Conservation (phyloP, 1,140 invertebrate genomes). For the Zelostemma sp. region DNA sequence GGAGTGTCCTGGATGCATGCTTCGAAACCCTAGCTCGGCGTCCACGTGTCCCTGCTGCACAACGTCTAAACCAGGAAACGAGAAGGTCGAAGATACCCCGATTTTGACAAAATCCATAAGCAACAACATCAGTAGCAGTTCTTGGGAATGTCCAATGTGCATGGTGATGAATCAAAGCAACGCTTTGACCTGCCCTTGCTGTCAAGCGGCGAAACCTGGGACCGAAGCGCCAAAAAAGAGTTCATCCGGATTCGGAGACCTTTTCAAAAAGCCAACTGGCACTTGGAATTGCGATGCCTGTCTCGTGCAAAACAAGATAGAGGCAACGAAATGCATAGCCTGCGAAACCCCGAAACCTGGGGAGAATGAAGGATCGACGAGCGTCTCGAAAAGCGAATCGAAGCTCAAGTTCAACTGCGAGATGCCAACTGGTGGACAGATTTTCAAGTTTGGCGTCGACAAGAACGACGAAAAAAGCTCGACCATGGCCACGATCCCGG, state of each 20-base stretch:
- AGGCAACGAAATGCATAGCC: slow-evolving; percentile 71
- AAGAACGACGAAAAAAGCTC: slow-evolving; percentile 46
- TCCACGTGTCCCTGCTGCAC: slow-evolving; percentile 77
- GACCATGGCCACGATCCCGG: neutral
- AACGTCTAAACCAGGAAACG: slow-evolving; percentile 71
- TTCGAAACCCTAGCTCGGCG: slow-evolving; percentile 72
- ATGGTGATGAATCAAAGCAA: slow-evolving; percentile 72
- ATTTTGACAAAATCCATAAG: neutral
- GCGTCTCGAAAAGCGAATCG: slow-evolving; percentile 33
- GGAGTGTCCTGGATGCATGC: slow-evolving; percentile 78
- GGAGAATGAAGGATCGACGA: slow-evolving; percentile 25
- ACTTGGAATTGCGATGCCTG: slow-evolving; percentile 76
- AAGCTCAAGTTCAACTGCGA: slow-evolving; percentile 57
- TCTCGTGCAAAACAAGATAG: slow-evolving; percentile 73
- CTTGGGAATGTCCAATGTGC: slow-evolving; percentile 75
- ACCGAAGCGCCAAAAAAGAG: slow-evolving; percentile 26
- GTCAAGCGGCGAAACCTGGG: slow-evolving; percentile 76
- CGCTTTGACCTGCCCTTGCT: slow-evolving; percentile 76
- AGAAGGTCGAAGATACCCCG: neutral
- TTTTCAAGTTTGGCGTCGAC: slow-evolving; percentile 69
- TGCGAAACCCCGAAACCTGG: slow-evolving; percentile 70
- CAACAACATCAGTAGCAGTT: slow-evolving; percentile 49
- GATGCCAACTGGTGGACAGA: slow-evolving; percentile 38
- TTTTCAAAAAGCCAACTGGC: slow-evolving; percentile 67
- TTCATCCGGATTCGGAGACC: slow-evolving; percentile 65